Evolutionary conservation across 2,888 invertebrate species (phyloP).

Genomic region (Metacarcinus magister): DNA sequence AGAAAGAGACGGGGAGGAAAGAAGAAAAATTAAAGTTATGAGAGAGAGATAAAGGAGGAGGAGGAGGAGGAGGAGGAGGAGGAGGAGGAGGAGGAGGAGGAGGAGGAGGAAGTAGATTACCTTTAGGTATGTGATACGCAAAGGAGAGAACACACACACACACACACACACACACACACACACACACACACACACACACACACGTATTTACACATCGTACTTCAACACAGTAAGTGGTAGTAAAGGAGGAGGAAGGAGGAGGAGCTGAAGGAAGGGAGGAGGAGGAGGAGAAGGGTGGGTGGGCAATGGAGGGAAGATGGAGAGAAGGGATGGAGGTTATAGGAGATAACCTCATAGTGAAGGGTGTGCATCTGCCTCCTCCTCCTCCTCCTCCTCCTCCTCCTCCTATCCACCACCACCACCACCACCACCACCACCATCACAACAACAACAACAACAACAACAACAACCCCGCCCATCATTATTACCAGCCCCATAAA

Average conservation of each 20-base stretch:
- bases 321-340: too few species aligned
- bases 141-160: neutral
- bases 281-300: too few species aligned
- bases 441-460: too few species aligned
- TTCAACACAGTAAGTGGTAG: conserved; percentile 1
- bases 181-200: conserved; percentile 45
- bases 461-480: too few species aligned
- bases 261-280: neutral
- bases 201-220: conserved; percentile 9
- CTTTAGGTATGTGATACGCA: neutral
- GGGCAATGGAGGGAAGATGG: too few species aligned
- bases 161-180: neutral
- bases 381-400: too few species aligned
- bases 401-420: too few species aligned
- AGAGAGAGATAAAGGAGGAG: neutral
- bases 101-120: neutral
- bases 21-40: neutral
- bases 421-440: too few species aligned
- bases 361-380: too few species aligned
- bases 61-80: neutral
- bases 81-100: conserved; percentile 1
- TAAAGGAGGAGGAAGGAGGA: neutral
- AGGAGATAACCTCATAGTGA: too few species aligned
- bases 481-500: too few species aligned
- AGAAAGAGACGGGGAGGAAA: neutral